These are phyloP conservation scores for Bactericera cockerelli DNA, from an alignment of 1,140 invertebrate species.

Conservation along the genomic window DNA sequence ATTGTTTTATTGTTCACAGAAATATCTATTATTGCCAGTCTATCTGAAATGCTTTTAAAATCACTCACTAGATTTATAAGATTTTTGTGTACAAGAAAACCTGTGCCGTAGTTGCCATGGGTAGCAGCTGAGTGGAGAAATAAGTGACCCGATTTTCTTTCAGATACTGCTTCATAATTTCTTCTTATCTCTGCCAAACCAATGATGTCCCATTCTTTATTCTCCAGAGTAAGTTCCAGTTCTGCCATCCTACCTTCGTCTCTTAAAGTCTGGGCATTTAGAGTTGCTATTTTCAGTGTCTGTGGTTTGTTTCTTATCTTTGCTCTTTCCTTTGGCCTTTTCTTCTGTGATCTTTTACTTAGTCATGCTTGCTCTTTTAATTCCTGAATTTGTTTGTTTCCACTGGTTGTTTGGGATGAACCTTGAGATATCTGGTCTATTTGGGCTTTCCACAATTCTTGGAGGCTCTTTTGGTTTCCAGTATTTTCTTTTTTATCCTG, in stretches of 20 bases:
- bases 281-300: not conserved
- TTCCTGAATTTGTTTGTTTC: too few relatives aligned
- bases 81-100: not conserved
- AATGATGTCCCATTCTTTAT: not conserved
- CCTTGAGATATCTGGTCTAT: too few relatives aligned
- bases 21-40: not conserved
- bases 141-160: not conserved
- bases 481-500: too few relatives aligned
- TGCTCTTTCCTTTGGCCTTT: not conserved
- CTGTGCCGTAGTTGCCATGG: not conserved
- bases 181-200: not conserved
- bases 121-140: not conserved
- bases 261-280: not conserved
- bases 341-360: too few relatives aligned
- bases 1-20: not conserved
- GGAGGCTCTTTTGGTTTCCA: too few relatives aligned
- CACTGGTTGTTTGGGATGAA: too few relatives aligned
- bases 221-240: not conserved
- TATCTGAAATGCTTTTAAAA: not conserved
- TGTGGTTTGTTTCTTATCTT: not conserved
- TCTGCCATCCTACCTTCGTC: not conserved
- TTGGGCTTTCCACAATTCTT: too few relatives aligned
- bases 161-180: not conserved
- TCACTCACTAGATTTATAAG: not conserved
- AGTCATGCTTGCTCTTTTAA: too few relatives aligned